Base-by-base conservation (phyloP, 2,113 vertebrate genomes). In the Desmodus rotundus region DNA sequence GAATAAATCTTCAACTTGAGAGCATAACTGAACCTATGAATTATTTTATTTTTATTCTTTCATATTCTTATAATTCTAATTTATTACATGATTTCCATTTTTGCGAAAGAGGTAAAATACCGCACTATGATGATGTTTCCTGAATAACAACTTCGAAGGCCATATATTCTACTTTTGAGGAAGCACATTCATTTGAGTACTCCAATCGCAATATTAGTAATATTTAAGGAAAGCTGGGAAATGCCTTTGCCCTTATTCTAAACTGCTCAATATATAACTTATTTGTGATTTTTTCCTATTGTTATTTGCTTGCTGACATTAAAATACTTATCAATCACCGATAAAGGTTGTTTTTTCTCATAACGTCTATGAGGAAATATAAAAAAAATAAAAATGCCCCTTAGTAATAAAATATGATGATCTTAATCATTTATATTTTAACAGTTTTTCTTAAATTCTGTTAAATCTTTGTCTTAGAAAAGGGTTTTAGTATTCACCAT, bases 271-370 rank as follows among this genome's bases (percentile, higher is more conserved):
- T 83, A 47, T 76, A n/a, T 78, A 77, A 95, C 95, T 63, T 85
- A 82, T 90, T 91, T 67, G 10, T 54, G 20, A 87, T 95, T 17
- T 28, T 94, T 94, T 96, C 43, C 58, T 97, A 36, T 36, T 96
- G 88, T 61, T 94, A 89, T 96, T 98, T 97, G 14, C 88, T 97
- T 97, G 41, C 73, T 97, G 84, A 91, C 76, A 94, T 97, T 98
- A 94, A 96, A 81, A 94, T 97, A 96, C 74, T 96, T 94, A 92
- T 97, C 96, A 98, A 92, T 97, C 91, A 98, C 24, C 6, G 87
- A 33, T 43, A 58, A 96, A 61, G n/a, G 19, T 22, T 61, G 14
- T 94, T 92, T 96, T 96, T 96, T 97, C 89, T 9, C 65, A 50
- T 91, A 91, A 45, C 97, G 80, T 95, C 93, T 95, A 67, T 93